Evolutionary conservation across 1,140 invertebrate genomes (phyloP), one percentile per base, ranked within the genome.

Genomic region (Vanessa tameamea): DNA sequence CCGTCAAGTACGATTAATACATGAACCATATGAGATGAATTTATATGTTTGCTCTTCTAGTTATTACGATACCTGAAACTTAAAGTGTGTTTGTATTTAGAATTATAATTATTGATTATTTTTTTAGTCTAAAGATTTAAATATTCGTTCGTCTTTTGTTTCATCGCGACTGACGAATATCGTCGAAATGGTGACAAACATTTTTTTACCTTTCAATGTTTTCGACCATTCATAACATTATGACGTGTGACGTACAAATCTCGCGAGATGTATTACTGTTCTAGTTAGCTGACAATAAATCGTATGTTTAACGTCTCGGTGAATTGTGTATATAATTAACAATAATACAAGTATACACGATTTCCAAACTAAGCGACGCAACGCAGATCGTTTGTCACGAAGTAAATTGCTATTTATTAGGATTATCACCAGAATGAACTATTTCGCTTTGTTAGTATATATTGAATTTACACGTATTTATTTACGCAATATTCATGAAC

Each of bases 221-320:
- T 87, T 87, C 80, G 82, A 82, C 80, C 78, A 85, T 85, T 84
- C 77, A 88, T 80, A 77, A 78, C 76, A 79, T 76, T 77, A 50
- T 9, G 23, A 69, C 68, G 79, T 73, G 74, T 79, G 80, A 81
- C 81, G 82, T 79, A 87, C 78, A 87, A 87, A 85, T 89, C 84
- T 87, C 86, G 81, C 76, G 81, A 85, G 82, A 87, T 81, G 80
- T 87, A 86, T 86, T 74, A 77, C 69, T 65, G 88, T 90, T 86
- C 88, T 77, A 89, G 81, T 89, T 92, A 84, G 80, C 84, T 84
- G 83, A 86, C 85, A 87, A 89, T 92, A 92, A 90, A 91, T 92
- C 84, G 86, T 90, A 84, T 88, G 89, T 88, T 88, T 88, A 90
- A 86, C 85, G 86, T 84, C 86, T 82, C 84, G 78, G 82, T 85